Evolutionary conservation across 2,888 invertebrate species (phyloP).

Genomic region (Chrysotoxum bicinctum): DNA sequence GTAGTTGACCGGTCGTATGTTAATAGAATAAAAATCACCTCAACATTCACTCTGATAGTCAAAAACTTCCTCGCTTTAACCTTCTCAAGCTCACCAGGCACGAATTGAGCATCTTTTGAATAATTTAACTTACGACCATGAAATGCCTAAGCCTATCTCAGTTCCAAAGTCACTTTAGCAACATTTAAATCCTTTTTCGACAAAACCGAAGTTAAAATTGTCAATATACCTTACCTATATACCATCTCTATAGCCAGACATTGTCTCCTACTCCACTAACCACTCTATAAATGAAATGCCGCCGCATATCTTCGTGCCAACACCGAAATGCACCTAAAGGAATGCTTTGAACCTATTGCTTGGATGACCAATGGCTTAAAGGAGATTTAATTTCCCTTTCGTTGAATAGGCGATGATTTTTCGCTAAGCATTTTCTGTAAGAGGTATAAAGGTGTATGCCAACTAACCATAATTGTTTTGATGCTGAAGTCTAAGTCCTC

Average conservation of each 20-base stretch:
- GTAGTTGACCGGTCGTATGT: background rate
- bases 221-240: background rate
- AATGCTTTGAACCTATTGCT: slow-evolving; percentile 16
- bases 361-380: slow-evolving; percentile 5
- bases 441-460: background rate
- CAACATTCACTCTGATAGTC: background rate
- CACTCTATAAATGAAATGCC: slow-evolving; percentile 54
- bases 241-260: slow-evolving; percentile 22
- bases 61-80: background rate
- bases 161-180: background rate
- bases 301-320: slow-evolving; percentile 42
- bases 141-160: background rate
- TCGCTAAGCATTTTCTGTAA: slow-evolving; percentile 35
- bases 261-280: slow-evolving; percentile 58
- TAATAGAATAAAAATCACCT: background rate
- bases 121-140: slow-evolving; percentile 20
- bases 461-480: slow-evolving; percentile 51
- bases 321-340: slow-evolving; percentile 53
- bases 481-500: slow-evolving; percentile 38
- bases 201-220: slow-evolving; percentile 5
- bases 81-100: background rate
- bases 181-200: slow-evolving; percentile 42
- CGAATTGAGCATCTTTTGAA: slow-evolving; percentile 18
- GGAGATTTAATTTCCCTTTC: slow-evolving; percentile 66
- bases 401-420: slow-evolving; percentile 46